Base-by-base conservation (phyloP, 2,113 vertebrate genomes). In the Tylochromis polylepis region DNA sequence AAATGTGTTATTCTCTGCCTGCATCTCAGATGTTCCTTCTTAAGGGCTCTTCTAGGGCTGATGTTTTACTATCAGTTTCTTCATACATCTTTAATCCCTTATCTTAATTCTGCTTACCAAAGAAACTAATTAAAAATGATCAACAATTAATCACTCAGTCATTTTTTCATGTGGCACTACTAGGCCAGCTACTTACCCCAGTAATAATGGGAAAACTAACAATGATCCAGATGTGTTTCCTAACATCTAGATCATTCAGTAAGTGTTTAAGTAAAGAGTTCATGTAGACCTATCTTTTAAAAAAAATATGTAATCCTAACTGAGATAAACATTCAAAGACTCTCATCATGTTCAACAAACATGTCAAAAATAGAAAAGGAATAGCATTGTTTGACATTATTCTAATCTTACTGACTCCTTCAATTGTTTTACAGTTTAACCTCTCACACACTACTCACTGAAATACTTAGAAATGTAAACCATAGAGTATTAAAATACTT, bases 211-310 rank as follows among this genome's bases (percentile, higher is more conserved):
- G 3, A 36, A 70, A 62, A 4, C 65, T 41, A 24, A 3, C 22
- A 22, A 11, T 16, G n/a, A 81, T 57, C 36, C 77, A 16, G 16
- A 43, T 38, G 8, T 77, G 14, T 70, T 5, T 24, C 1, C 2
- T 77, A 38, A 41, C 41, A 29, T 58, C 53, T 4, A 57, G 82
- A 18, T 56, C 18, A 15, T 11, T 11, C 5, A 83, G 29, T n/a
- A 18, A 51, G 22, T 18, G n/a, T 46, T 86, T 75, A 65, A 53
- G 49, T 20, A 77, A 84, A 87, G 62, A 84, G 15, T 89, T 85
- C 24, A 85, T 88, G 89, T 85, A 92, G 84, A 93, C 90, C 16
- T 67, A 92, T 81, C 81, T 93, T 38, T 94, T 87, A 85, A 79
- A 56, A 31, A 27, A 56, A 16, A 6, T 3, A 38, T 38, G 8